Evolutionary conservation across 2,888 invertebrate species (phyloP), one percentile per base, ranked within the genome.

Genomic region (Conchocele bisecta): DNA sequence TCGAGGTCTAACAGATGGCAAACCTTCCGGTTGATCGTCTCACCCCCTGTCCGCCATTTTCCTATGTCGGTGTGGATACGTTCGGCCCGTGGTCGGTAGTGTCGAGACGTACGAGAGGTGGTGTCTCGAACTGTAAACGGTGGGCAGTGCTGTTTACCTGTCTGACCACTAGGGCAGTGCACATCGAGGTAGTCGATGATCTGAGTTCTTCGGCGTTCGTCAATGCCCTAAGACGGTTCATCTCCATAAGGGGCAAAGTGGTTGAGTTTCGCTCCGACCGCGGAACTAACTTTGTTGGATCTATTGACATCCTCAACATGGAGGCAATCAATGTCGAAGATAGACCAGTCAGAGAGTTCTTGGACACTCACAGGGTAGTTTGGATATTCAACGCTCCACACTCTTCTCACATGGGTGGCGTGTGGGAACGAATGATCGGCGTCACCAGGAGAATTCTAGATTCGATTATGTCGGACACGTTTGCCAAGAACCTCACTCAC

Each of bases 21-120:
- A 63, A 63, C 31, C 46, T 77, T 11, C 81, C 79, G 1, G 24
- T 9, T n/a, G 73, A 71, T 31, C 24, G 78, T 22, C 24, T 78
- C 24, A 31, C 33, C 13, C 74, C 60, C 1, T 29, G 42, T n/a
- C 75, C 75, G 9, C 69, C 72, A 35, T 75, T 75, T 48, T 53
- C 68, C 1, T 50, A 58, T 29, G 65, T 78, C 20, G 78, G 75
- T 2, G 37, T 72, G 13, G 78, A 78, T 39, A 56, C 42, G 5
- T 78, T 78, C 61, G 75, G 75, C 2, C 75, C 75, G n/a, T 78
- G 75, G 75, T 37, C 44, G 3, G 59, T 78, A 11, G 29, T 68
- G 2, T 28, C 74, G 6, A 53, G 74, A 22, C 57, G 46, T 22
- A 74, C 70, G 3, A 57, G 67, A 59, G 68, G 76, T 15, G 60